phyloP scores from a whole-genome alignment of 2,888 invertebrate genomes.

The Drosophila fulvimacula region DNA sequence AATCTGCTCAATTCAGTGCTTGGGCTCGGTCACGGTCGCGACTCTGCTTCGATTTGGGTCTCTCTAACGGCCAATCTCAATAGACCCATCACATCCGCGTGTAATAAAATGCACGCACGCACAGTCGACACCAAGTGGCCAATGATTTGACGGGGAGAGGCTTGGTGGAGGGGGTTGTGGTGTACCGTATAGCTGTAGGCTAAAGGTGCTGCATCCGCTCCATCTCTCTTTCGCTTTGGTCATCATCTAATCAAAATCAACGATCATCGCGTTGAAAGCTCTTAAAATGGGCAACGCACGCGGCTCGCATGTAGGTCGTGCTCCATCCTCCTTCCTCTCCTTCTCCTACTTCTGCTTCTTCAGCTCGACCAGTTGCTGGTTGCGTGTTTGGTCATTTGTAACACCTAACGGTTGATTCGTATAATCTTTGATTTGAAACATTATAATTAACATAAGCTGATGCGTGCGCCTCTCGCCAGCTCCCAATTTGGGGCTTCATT shows the following conservation, averaged over 20 bases:
- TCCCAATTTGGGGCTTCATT: slow-evolving; percentile 35
- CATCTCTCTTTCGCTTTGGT: slow-evolving; percentile 10
- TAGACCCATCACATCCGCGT: slow-evolving; percentile 77
- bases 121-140: slow-evolving; percentile 58
- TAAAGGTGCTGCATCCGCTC: slow-evolving; percentile 53
- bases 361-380: slow-evolving; percentile 13
- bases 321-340: neutral
- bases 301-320: slow-evolving; percentile 47
- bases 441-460: slow-evolving; percentile 67
- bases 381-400: slow-evolving; percentile 76
- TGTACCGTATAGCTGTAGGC: slow-evolving; percentile 14
- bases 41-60: slow-evolving; percentile 1
- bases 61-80: slow-evolving; percentile 50
- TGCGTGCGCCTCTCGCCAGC: slow-evolving; percentile 30
- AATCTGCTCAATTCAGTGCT: slow-evolving; percentile 11
- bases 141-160: neutral
- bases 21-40: slow-evolving; percentile 13
- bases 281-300: slow-evolving; percentile 48
- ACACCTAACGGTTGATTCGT: slow-evolving; percentile 77
- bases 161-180: neutral
- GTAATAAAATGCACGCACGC: slow-evolving; percentile 79
- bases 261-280: slow-evolving; percentile 61
- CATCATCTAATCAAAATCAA: slow-evolving; percentile 75
- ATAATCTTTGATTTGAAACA: slow-evolving; percentile 68
- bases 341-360: neutral